phyloP scores from a whole-genome alignment of 2,113 vertebrate genomes.

The Gobio gobio region DNA sequence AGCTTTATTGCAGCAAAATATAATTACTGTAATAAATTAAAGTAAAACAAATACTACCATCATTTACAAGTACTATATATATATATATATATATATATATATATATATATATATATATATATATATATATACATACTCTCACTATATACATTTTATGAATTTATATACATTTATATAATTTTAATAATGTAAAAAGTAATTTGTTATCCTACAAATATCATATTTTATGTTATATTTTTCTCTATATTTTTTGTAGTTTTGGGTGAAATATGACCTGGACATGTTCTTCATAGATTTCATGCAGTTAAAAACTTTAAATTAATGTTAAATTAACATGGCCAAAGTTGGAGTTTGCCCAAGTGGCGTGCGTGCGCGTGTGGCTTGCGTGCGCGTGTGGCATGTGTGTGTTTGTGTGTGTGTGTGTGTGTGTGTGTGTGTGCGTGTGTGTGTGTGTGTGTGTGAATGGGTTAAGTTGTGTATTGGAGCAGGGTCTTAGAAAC shows the following conservation, averaged over 20 bases:
- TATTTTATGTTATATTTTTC: background rate
- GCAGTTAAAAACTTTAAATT: background rate
- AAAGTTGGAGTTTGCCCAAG: background rate
- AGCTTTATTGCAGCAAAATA: no score
- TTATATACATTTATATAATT: no score
- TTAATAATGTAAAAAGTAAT: no score
- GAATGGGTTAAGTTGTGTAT: conserved; percentile 34
- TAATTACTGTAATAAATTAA: no score
- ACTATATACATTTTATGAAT: no score
- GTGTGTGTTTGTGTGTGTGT: no score
- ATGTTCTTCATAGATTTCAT: background rate
- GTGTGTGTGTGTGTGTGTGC: background rate
- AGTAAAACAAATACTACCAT: no score
- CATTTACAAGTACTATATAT: no score
- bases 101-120: no score
- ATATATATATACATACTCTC: no score
- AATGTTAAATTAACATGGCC: background rate
- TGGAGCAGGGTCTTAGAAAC: conserved; percentile 4
- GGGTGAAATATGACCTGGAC: background rate
- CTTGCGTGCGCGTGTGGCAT: no score
- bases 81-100: no score
- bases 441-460: background rate
- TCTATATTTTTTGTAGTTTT: background rate
- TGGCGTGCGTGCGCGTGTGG: background rate
- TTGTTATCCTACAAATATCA: background rate